Evolutionary conservation across 2,797 vertebrate species (phyloP), one percentile per base, ranked within the genome.

Genomic region (Chanos chanos): DNA sequence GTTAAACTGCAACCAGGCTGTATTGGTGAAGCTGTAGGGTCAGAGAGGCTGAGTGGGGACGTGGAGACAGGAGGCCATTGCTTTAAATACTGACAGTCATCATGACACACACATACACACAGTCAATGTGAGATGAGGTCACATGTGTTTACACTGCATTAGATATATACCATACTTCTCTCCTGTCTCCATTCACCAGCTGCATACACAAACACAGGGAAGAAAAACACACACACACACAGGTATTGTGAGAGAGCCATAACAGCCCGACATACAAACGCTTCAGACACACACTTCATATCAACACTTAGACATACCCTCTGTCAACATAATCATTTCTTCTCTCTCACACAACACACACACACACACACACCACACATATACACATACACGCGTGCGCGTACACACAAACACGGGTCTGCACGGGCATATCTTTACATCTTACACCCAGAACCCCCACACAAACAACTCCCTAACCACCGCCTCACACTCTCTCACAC

Each of bases 91-190:
- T 21, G 40, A 7, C 40, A 9, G 2, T 4, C 13, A 13, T 30
- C 25, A 8, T n/a, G n/a, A n/a, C n/a, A n/a, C 13, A 44, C 41
- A 39, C 54, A 45, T 28, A 50, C 40, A 51, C 37, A 52, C 21
- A 56, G 37, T 21, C 24, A 16, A 54, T 51, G 27, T 43, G 1
- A 8, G 27, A n/a, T n/a, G n/a, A n/a, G n/a, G 12, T 44, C 61
- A 63, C 39, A 70, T 54, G 25, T 13, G 19, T 31, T 27, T 56
- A 51, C 19, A 44, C 31, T 49, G 50, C 36, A 37, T 54, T 41
- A 44, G 45, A 55, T 53, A 45, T 40, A 43, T n/a, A 19, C 28
- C 6, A 16, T 21, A 56, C 53, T 66, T 61, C 34, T 19, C n/a
- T 25, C 24, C 7, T 7, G 3, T 48, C 27, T 39, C 15, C 1